Percentiles rank a stretch among this genome's conserved stretches.
These are phyloP conservation scores for Zhuqinia jingwanae DNA, from an alignment of 2,888 invertebrate genomes.

Conservation along the genomic window DNA sequence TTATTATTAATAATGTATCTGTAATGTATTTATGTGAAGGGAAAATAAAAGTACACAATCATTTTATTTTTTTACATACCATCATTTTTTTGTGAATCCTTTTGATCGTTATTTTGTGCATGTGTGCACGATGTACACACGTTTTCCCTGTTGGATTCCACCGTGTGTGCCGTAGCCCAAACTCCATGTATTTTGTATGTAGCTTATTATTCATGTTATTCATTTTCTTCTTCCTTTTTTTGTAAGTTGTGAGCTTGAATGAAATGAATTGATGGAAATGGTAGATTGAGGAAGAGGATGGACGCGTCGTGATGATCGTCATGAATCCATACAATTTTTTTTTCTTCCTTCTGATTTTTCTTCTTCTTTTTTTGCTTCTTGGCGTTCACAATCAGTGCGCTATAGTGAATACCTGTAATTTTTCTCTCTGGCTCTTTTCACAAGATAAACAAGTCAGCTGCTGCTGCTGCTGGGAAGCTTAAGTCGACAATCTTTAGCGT, in stretches of 20 bases:
- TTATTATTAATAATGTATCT: constrained; percentile 27
- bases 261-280: not conserved
- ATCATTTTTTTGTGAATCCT: constrained; percentile 5
- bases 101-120: constrained; percentile 51
- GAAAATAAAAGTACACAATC: not conserved
- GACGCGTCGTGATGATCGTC: constrained; percentile 57
- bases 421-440: not conserved
- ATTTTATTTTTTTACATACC: not conserved
- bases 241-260: constrained; percentile 10
- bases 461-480: not conserved
- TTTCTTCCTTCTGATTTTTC: not conserved
- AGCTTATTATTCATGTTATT: not conserved
- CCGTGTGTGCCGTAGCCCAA: too few species aligned
- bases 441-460: constrained; percentile 49
- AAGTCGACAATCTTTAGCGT: not conserved
- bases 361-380: not conserved
- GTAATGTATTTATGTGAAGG: not conserved
- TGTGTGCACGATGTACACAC: constrained; percentile 27
- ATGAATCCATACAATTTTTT: constrained; percentile 45
- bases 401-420: constrained; percentile 46
- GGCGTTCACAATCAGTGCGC: not conserved
- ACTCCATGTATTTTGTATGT: not conserved
- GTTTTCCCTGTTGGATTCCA: constrained; percentile 51
- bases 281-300: constrained; percentile 61
- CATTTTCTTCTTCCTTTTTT: not conserved